A percentile compares a stretch with the other conserved stretches of the same genome.
These are phyloP conservation scores for Sesia apiformis DNA, from an alignment of 2,888 invertebrate genomes.

Conservation along the genomic window DNA sequence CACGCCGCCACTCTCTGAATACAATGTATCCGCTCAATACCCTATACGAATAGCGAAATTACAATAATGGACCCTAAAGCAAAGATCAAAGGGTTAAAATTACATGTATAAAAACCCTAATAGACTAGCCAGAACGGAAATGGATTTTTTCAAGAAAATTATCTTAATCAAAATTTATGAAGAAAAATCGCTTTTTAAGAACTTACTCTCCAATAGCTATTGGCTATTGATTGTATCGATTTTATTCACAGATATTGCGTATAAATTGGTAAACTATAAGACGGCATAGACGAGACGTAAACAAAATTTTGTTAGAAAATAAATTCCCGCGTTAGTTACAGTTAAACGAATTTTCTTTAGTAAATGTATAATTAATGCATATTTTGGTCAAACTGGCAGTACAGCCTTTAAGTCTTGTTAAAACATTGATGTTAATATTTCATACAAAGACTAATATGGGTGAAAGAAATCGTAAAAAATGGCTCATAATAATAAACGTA, in stretches of 20 bases:
- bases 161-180: conserved; percentile 3
- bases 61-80: conserved; percentile 29
- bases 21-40: conserved; percentile 63
- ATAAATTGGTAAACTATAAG: no score
- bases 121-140: conserved; percentile 14
- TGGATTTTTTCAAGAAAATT: conserved; percentile 19
- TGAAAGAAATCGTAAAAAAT: no score
- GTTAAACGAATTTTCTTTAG: no score
- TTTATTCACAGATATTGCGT: no score
- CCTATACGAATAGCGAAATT: conserved; percentile 31
- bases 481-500: no score
- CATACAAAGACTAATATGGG: not conserved
- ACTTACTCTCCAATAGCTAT: not conserved
- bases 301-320: no score
- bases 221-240: no score
- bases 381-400: no score
- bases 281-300: no score
- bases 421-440: not conserved
- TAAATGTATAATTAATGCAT: no score
- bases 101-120: not conserved
- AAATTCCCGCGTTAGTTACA: no score
- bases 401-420: not conserved
- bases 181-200: not conserved
- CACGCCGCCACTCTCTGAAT: conserved; percentile 53
- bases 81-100: conserved; percentile 17